phyloP scores from a whole-genome alignment of 1,140 invertebrate species.

The Listronotus bonariensis region DNA sequence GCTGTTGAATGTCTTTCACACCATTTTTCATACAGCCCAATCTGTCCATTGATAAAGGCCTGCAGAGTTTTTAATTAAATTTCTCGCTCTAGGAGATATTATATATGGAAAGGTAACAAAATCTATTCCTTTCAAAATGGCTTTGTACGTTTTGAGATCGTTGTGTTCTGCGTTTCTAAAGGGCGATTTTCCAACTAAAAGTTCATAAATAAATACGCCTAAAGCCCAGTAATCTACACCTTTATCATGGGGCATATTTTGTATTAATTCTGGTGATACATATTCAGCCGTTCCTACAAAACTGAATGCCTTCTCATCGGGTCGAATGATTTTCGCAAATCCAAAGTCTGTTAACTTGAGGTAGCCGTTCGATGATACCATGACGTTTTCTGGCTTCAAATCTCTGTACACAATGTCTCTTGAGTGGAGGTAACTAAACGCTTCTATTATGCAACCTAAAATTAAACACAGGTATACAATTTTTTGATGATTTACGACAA shows the following conservation, averaged over 20 bases:
- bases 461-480: conserved; percentile 48
- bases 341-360: conserved; percentile 98
- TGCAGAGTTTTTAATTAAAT: conserved; percentile 88
- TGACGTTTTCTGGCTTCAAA: conserved; percentile 93
- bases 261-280: conserved; percentile 91
- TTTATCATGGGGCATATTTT: conserved; percentile 90
- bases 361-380: conserved; percentile 85
- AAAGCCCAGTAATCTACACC: conserved; percentile 95
- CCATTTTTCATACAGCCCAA: conserved; percentile 91
- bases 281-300: conserved; percentile 96
- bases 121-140: conserved; percentile 91
- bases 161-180: conserved; percentile 83
- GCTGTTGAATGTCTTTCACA: conserved; percentile 89
- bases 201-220: conserved; percentile 90
- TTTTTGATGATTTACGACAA: too few species aligned
- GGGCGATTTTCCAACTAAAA: conserved; percentile 91
- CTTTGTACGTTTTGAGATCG: conserved; percentile 97
- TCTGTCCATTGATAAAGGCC: conserved; percentile 86
- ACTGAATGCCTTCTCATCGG: conserved; percentile 89
- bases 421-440: conserved; percentile 87
- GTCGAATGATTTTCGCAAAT: conserved; percentile 88
- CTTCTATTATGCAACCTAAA: conserved; percentile 88
- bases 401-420: conserved; percentile 90
- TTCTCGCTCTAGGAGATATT: conserved; percentile 77
- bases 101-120: conserved; percentile 81